phyloP scores from a whole-genome alignment of 2,113 vertebrate genomes.

The Cromileptes altivelis region DNA sequence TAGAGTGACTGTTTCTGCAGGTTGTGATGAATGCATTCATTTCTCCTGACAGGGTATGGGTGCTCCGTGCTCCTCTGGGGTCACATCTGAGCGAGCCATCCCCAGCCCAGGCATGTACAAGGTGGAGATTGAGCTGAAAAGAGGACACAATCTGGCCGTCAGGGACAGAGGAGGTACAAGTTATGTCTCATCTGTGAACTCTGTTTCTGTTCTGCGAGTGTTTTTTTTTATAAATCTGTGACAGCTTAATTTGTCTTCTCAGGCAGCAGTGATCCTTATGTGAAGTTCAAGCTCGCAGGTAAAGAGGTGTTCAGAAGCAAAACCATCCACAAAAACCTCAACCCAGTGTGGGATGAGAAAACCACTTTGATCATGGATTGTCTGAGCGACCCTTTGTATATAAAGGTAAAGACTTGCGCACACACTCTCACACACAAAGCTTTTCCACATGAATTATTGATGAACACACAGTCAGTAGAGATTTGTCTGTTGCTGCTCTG shows the following conservation, averaged over 20 bases:
- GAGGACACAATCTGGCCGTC: constrained; percentile 91
- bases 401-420: constrained; percentile 88
- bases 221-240: neutral
- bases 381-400: constrained; percentile 89
- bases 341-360: constrained; percentile 96
- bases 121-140: constrained; percentile 90
- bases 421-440: neutral
- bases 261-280: constrained; percentile 97
- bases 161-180: constrained; percentile 90
- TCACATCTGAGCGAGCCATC: constrained; percentile 78
- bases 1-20: neutral
- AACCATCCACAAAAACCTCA: constrained; percentile 95
- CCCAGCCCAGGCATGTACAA: constrained; percentile 88
- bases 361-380: constrained; percentile 86
- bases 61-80: constrained; percentile 63
- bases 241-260: neutral
- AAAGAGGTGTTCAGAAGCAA: constrained; percentile 96
- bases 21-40: neutral
- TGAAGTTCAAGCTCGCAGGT: constrained; percentile 94
- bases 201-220: neutral
- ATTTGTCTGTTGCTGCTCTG: constrained; percentile 4
- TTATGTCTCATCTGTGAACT: neutral
- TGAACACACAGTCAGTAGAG: neutral
- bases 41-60: constrained; percentile 79
- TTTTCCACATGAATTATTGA: neutral